A percentile compares a stretch with the other conserved stretches of the same genome.
Evolutionary conservation across 2,113 vertebrate genomes (phyloP).

Genomic region (Riparia riparia): DNA sequence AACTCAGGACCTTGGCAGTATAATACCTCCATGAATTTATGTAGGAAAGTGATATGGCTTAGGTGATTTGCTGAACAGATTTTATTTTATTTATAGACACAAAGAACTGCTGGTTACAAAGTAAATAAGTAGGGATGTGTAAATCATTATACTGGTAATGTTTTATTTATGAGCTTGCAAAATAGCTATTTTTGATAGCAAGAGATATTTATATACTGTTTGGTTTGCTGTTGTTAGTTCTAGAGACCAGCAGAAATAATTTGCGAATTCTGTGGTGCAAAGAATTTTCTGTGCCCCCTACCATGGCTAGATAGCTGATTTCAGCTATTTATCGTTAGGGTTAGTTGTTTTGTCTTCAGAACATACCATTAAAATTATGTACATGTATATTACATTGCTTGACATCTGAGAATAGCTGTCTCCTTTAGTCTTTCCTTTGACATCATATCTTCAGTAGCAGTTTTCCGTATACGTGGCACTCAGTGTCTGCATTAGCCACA

Average conservation of each 20-base stretch:
- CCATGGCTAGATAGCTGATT: background rate
- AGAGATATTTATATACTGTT: background rate
- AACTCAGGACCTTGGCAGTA: background rate
- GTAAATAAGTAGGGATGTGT: background rate
- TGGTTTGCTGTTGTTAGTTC: background rate
- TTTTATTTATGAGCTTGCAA: background rate
- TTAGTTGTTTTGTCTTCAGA: background rate
- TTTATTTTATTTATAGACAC: background rate
- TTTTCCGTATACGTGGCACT: background rate
- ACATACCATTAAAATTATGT: background rate
- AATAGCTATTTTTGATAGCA: background rate
- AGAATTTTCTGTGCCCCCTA: background rate
- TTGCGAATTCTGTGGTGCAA: background rate
- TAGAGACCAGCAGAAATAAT: background rate
- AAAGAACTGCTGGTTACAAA: background rate
- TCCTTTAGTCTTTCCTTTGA: background rate
- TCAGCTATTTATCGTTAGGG: background rate
- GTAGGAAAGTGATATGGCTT: background rate
- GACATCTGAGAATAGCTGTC: background rate
- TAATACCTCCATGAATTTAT: background rate
- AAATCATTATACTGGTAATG: background rate
- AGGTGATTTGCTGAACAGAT: background rate
- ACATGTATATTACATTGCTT: background rate
- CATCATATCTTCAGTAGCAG: background rate
- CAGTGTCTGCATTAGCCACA: background rate